Conservation (phyloP, 2,888 invertebrate genomes). For the Oscheius myriophilus region DNA sequence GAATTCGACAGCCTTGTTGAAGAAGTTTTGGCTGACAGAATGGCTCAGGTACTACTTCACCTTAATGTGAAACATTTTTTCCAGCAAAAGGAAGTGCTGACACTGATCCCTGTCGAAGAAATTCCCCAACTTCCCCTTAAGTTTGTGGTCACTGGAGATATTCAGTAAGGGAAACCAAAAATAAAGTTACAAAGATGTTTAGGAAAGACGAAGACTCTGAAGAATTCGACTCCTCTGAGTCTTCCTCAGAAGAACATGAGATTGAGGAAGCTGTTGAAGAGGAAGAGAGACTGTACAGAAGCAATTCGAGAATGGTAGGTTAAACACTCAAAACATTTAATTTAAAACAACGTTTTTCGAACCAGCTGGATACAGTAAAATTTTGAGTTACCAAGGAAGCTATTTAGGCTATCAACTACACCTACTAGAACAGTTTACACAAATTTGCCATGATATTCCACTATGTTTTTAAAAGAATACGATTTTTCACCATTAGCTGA, state of each 20-base stretch:
- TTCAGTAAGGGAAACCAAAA: neutral
- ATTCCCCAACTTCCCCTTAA: slow-evolving; percentile 11
- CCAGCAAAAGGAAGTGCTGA: neutral
- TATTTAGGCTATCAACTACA: too few relatives aligned
- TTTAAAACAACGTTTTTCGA: too few relatives aligned
- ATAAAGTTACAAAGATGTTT: neutral
- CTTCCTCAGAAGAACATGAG: neutral
- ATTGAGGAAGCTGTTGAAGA: slow-evolving; percentile 14
- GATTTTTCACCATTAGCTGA: too few relatives aligned
- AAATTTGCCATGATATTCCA: too few relatives aligned
- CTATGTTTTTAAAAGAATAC: too few relatives aligned
- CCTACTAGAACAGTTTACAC: too few relatives aligned
- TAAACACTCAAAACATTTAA: neutral
- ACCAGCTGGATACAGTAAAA: too few relatives aligned
- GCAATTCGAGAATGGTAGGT: neutral
- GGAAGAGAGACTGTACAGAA: slow-evolving; percentile 1
- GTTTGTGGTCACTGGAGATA: slow-evolving; percentile 17
- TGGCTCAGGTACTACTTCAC: neutral
- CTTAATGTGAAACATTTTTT: neutral
- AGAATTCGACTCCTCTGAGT: neutral
- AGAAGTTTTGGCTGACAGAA: neutral
- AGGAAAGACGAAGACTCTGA: slow-evolving; percentile 3
- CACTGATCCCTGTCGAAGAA: neutral
- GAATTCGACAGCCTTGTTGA: neutral
- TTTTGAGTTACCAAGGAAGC: too few relatives aligned